Evolutionary conservation across 2,113 vertebrate species (phyloP).

Genomic region (Cromileptes altivelis): DNA sequence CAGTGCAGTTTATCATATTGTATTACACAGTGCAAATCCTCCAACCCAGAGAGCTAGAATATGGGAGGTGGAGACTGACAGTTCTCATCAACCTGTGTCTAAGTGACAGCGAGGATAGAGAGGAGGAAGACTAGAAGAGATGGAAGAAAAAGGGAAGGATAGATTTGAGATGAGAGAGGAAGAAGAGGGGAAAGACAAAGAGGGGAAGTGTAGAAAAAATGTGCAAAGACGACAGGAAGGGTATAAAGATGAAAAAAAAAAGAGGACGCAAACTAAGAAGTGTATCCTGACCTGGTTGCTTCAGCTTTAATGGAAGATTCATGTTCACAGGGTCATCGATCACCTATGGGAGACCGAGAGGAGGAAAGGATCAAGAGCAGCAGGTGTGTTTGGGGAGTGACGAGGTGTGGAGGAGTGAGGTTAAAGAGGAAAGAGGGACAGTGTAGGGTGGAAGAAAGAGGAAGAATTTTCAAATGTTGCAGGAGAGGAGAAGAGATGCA

Average conservation of each 20-base stretch:
- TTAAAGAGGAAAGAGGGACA: constrained; percentile 8
- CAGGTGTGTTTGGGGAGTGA: constrained; percentile 30
- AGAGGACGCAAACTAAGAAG: constrained; percentile 26
- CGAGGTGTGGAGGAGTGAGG: constrained; percentile 23
- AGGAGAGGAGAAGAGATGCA: neutral
- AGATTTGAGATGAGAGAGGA: neutral
- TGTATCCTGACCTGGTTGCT: constrained; percentile 57
- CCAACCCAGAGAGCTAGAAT: constrained; percentile 14
- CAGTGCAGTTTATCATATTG: constrained; percentile 53
- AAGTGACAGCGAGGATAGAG: neutral
- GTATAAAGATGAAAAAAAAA: constrained; percentile 13
- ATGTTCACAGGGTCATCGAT: constrained; percentile 78
- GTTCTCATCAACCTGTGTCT: neutral
- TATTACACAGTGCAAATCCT: constrained; percentile 58
- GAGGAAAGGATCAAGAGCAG: constrained; percentile 29
- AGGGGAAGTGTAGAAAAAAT: neutral
- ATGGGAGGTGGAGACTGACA: neutral
- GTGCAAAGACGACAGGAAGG: neutral
- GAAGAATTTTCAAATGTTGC: neutral
- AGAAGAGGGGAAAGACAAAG: neutral
- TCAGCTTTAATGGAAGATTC: constrained; percentile 81
- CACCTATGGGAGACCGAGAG: constrained; percentile 56
- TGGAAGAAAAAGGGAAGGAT: neutral
- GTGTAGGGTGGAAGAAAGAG: neutral
- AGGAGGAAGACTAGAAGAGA: neutral